Percentiles rank a stretch among this genome's conserved stretches.
Conservation (phyloP, 2,888 invertebrate genomes). For the Rhimphoctona megacephalus region DNA sequence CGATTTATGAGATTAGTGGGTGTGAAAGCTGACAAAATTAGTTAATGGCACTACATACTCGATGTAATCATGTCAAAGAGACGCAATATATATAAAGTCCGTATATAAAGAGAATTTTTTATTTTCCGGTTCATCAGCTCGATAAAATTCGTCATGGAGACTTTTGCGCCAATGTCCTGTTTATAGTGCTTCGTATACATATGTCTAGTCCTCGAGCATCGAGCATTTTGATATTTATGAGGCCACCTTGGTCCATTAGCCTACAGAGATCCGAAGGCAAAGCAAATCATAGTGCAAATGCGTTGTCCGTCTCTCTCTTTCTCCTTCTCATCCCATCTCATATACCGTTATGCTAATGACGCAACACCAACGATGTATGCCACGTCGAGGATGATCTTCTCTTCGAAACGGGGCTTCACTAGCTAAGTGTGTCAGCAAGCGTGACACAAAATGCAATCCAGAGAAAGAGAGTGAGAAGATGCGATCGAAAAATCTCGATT, state of each 20-base stretch:
- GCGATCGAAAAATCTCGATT: not conserved
- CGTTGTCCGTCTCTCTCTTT: conserved; percentile 28
- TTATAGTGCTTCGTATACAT: not conserved
- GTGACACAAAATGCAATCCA: conserved; percentile 32
- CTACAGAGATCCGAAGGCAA: conserved; percentile 16
- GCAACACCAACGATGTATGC: conserved; percentile 12
- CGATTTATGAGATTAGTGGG: not conserved
- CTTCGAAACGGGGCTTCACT: conserved; percentile 53
- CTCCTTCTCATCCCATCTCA: conserved; percentile 4
- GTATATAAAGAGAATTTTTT: conserved; percentile 47
- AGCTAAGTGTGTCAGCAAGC: conserved; percentile 54
- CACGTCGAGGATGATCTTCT: conserved; percentile 64
- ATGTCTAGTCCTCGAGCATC: conserved; percentile 42
- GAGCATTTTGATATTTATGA: conserved; percentile 60
- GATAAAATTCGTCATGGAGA: conserved; percentile 57
- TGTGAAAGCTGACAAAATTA: not conserved
- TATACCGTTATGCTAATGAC: conserved; percentile 66
- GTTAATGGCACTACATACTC: not conserved
- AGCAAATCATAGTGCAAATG: conserved; percentile 45
- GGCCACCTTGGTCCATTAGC: conserved; percentile 39
- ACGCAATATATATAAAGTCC: not conserved
- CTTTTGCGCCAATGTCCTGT: conserved; percentile 13
- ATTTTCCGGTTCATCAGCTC: conserved; percentile 47
- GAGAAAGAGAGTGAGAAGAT: not conserved
- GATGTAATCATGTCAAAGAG: not conserved